Base-by-base conservation (phyloP, 2,888 invertebrate genomes). In the Sthenelais limicola region DNA sequence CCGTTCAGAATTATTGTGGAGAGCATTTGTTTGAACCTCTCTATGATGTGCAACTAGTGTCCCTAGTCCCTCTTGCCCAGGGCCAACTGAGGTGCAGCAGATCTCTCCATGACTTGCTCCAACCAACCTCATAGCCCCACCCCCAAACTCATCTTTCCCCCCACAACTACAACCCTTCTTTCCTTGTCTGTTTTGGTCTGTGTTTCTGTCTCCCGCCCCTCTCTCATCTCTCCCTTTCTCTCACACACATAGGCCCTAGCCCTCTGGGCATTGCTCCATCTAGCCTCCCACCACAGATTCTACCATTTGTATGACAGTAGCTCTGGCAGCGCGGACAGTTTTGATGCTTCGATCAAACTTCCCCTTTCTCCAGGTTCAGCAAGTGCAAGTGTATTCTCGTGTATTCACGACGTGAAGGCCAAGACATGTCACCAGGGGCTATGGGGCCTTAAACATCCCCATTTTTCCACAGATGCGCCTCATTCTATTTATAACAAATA, bases 351-450 rank as follows among this genome's bases (percentile, higher is more conserved):
- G 54, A 54, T 54, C 54, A 54, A 54, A 54, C 54, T 32, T 12
- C 4, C 54, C 30, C 32, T 32, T 54, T 54, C 54, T 26, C 26
- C 32, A 54, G 32, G 54, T 54, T 54, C 54, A 54, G 9, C 28
- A 26, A 32, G 54, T 54, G 54, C 54, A 54, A 54, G 54, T 54
- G 54, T 54, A 54, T 54, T 54, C 54, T 32, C 54, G 32, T 54
- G 54, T 54, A 30, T 54, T 28, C 18, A 18, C 18, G 43, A 12
- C 43, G 43, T 9, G 43, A 9, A 12, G 43, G 9, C 43, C 9
- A 12, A 12, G 43, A 18, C 12, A 18, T 43, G 43, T 43, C 43
- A 43, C 43, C 43, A 18, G 12, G 18, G 43, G 43, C 43, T 43
- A 18, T 18, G 43, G 43, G 43, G 43, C n/a, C n/a, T n/a, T n/a